Conservation (phyloP, 2,797 vertebrate species). For the Falco concolor region DNA sequence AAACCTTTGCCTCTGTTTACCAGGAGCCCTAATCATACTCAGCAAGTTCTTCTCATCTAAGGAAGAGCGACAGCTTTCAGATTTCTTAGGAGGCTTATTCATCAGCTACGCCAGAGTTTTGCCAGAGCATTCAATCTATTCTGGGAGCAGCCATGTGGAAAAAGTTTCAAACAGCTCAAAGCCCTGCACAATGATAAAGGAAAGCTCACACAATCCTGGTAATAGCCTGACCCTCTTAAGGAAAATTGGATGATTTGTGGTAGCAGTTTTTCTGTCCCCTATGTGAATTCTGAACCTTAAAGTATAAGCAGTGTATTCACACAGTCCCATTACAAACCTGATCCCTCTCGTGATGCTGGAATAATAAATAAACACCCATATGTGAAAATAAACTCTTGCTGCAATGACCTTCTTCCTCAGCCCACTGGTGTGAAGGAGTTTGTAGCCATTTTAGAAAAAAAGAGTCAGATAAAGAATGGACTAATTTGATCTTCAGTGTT, state of each 20-base stretch:
- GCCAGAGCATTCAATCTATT: constrained; percentile 58
- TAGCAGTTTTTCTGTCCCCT: constrained; percentile 41
- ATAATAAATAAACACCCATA: constrained; percentile 20
- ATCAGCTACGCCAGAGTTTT: constrained; percentile 22
- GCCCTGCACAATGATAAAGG: constrained; percentile 61
- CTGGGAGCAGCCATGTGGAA: constrained; percentile 64
- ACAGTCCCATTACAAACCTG: constrained; percentile 3
- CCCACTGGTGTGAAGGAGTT: constrained; percentile 24
- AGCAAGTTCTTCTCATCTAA: not conserved
- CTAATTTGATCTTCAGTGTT: constrained; percentile 15
- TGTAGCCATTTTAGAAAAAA: not conserved
- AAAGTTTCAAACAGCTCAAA: constrained; percentile 65
- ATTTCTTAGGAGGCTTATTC: constrained; percentile 56
- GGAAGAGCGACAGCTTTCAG: constrained; percentile 51
- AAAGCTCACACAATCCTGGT: constrained; percentile 61
- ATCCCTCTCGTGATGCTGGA: not conserved
- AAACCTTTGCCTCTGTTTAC: constrained; percentile 52
- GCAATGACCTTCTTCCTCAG: constrained; percentile 30
- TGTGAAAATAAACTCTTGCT: not conserved
- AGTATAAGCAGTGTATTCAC: not conserved
- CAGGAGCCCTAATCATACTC: not conserved
- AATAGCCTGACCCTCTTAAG: constrained; percentile 66
- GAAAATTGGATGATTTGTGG: constrained; percentile 69
- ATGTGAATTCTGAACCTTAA: constrained; percentile 32
- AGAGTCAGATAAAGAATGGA: constrained; percentile 12